These are phyloP conservation scores for Mormoops blainvillei DNA, from an alignment of 2,113 vertebrate genomes.

Conservation along the genomic window DNA sequence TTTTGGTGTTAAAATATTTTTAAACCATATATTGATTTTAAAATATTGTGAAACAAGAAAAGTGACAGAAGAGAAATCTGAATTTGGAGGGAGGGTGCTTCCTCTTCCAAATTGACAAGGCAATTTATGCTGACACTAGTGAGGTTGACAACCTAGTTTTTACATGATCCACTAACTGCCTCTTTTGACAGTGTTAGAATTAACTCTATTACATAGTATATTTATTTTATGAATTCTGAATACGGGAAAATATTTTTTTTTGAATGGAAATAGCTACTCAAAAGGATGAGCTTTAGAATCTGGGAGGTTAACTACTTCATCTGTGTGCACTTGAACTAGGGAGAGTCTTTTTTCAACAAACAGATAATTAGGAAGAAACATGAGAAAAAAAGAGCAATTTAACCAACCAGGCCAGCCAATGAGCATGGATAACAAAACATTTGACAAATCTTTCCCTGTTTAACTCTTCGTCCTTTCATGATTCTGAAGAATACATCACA, in stretches of 20 bases:
- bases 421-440: not conserved
- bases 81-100: conserved; percentile 40
- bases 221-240: not conserved
- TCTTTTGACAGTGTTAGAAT: not conserved
- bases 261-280: not conserved
- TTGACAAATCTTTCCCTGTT: not conserved
- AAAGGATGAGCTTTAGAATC: not conserved
- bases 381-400: not conserved
- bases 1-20: conserved; percentile 48
- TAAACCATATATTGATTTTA: conserved; percentile 60
- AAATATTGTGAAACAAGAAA: not conserved
- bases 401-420: not conserved
- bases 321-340: not conserved
- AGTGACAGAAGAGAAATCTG: not conserved
- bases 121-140: not conserved
- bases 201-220: too few relatives aligned
- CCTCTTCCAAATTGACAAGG: conserved; percentile 42
- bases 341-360: not conserved
- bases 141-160: not conserved
- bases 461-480: not conserved
- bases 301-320: not conserved
- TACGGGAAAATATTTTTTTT: not conserved
- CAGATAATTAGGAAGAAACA: not conserved
- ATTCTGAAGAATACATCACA: not conserved
- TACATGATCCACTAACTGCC: not conserved